Conservation (phyloP, 2,797 vertebrate genomes). For the Xenentodon cancila region DNA sequence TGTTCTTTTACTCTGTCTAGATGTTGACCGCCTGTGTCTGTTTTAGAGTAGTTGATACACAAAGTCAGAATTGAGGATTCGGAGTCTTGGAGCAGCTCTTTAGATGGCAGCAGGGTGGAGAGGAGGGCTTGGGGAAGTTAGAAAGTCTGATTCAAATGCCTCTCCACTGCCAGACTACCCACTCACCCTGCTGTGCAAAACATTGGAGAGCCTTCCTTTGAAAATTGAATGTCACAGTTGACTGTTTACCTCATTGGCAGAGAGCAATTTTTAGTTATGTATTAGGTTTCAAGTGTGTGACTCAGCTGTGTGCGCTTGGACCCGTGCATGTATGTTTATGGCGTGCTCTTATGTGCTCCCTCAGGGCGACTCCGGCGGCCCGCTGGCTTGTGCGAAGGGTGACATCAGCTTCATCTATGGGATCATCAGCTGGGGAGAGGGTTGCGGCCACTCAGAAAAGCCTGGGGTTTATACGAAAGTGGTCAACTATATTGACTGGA, state of each 20-base stretch:
- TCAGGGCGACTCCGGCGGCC: slow-evolving; percentile 97
- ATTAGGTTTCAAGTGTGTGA: slow-evolving; percentile 42
- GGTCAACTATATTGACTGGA: slow-evolving; percentile 90
- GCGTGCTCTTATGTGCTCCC: slow-evolving; percentile 29
- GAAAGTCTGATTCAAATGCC: slow-evolving; percentile 6
- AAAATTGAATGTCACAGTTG: slow-evolving; percentile 33
- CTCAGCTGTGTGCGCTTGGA: slow-evolving; percentile 48
- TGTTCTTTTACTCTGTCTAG: not conserved
- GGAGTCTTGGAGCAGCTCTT: slow-evolving; percentile 19
- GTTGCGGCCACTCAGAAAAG: slow-evolving; percentile 86
- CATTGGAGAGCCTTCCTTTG: slow-evolving; percentile 24
- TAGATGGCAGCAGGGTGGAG: slow-evolving; percentile 24
- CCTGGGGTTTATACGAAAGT: slow-evolving; percentile 94
- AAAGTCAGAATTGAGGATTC: slow-evolving; percentile 11
- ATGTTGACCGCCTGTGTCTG: not conserved
- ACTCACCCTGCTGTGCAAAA: slow-evolving; percentile 20
- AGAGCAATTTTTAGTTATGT: slow-evolving; percentile 14
- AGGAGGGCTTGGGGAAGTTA: not conserved
- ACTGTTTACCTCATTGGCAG: slow-evolving; percentile 32
- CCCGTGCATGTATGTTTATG: slow-evolving; percentile 39
- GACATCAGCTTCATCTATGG: slow-evolving; percentile 91
- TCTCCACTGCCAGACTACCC: not conserved
- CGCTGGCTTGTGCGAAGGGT: slow-evolving; percentile 85
- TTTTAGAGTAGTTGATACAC: slow-evolving; percentile 10
- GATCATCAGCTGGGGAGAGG: slow-evolving; percentile 95